phyloP scores from a whole-genome alignment of 1,140 invertebrate species.

The Conus ventricosus region DNA sequence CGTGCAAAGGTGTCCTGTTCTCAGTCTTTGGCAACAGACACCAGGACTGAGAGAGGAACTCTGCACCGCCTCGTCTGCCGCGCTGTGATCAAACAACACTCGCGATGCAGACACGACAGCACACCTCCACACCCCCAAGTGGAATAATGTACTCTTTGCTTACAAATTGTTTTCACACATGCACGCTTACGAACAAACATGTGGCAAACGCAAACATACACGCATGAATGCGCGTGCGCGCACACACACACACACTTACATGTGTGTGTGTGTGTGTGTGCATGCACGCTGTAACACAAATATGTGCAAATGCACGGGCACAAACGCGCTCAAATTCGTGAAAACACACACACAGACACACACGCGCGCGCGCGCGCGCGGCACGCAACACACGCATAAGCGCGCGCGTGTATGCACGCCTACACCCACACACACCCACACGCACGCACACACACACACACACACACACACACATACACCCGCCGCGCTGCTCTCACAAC shows the following conservation, averaged over 20 bases:
- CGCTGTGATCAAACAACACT: too few species aligned
- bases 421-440: background rate
- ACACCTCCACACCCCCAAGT: too few species aligned
- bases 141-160: too few species aligned
- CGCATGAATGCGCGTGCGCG: background rate
- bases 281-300: too few species aligned
- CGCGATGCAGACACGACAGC: too few species aligned
- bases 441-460: background rate
- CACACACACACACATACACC: background rate
- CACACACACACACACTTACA: background rate
- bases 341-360: conserved; percentile 3
- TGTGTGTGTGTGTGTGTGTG: too few species aligned
- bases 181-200: background rate
- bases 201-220: background rate
- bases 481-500: too few species aligned
- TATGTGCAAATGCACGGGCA: background rate
- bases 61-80: too few species aligned
- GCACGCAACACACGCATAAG: too few species aligned
- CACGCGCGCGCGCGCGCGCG: background rate
- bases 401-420: background rate
- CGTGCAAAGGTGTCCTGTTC: too few species aligned
- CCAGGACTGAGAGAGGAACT: too few species aligned
- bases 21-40: too few species aligned
- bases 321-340: background rate
- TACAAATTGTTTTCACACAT: background rate